A percentile compares a stretch with the other conserved stretches of the same genome.
These are phyloP conservation scores for Phyllopteryx taeniolatus DNA, from an alignment of 2,113 vertebrate species.

Conservation along the genomic window DNA sequence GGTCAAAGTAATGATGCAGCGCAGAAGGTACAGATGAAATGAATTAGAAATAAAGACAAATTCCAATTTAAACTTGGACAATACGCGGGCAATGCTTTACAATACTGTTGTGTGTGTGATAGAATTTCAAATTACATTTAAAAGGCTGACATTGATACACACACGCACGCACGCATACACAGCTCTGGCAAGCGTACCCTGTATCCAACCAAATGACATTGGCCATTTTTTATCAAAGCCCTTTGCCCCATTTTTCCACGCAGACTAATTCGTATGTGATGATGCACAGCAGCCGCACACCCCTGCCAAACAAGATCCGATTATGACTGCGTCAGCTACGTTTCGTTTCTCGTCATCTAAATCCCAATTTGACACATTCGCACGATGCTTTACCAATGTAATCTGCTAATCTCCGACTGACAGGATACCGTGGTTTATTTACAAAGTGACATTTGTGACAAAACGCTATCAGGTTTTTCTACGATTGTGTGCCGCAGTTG, in stretches of 20 bases:
- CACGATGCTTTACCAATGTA: slow-evolving; percentile 18
- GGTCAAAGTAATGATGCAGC: slow-evolving; percentile 20
- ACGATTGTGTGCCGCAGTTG: not conserved
- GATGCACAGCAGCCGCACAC: slow-evolving; percentile 33
- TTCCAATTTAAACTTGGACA: no score
- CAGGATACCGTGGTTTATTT: slow-evolving; percentile 4
- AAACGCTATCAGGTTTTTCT: not conserved
- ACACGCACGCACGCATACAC: no score
- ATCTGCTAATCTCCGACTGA: slow-evolving; percentile 37
- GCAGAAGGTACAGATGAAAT: slow-evolving; percentile 22
- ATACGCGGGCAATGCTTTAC: no score
- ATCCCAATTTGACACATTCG: slow-evolving; percentile 24
- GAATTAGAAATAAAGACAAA: slow-evolving; percentile 1
- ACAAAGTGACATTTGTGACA: not conserved
- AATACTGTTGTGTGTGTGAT: no score
- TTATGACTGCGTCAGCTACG: slow-evolving; percentile 31
- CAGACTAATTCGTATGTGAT: slow-evolving; percentile 7
- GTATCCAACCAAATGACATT: not conserved
- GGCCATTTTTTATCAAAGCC: not conserved
- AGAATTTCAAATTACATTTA: no score
- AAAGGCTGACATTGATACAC: no score
- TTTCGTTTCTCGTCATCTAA: slow-evolving; percentile 33
- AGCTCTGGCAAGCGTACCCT: not conserved
- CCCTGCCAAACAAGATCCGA: slow-evolving; percentile 44
- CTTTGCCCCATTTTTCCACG: slow-evolving; percentile 15